Conservation (phyloP, 1,140 invertebrate genomes). For the Caenorhabditis tropicalis region DNA sequence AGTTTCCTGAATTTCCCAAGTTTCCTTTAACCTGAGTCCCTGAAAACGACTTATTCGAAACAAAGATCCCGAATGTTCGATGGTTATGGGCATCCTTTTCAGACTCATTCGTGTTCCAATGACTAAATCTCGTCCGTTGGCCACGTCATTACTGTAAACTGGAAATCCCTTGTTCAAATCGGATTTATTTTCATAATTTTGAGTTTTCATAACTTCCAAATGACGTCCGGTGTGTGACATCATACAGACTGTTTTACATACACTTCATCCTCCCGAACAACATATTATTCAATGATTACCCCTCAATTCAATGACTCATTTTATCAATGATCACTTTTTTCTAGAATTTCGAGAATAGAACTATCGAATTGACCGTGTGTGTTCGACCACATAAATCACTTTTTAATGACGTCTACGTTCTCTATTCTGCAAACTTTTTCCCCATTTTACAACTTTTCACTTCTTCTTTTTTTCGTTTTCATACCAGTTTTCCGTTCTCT, state of each 20-base stretch:
- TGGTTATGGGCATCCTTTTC: no score
- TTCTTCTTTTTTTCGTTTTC: no score
- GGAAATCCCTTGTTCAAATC: no score
- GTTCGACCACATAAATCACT: slow-evolving; percentile 11
- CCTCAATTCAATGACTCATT: background rate
- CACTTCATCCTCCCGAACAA: background rate
- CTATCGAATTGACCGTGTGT: background rate
- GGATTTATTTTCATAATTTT: no score
- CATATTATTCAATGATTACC: background rate
- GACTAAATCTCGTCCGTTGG: no score
- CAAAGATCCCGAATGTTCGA: no score
- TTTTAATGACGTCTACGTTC: background rate
- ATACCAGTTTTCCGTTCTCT: background rate
- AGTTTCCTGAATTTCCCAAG: no score
- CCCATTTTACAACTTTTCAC: background rate
- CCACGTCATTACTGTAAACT: no score
- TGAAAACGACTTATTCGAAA: no score
- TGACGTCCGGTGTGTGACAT: background rate
- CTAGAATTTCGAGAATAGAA: background rate
- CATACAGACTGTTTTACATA: background rate
- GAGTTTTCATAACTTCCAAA: no score
- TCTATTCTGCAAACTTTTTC: background rate
- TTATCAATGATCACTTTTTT: background rate
- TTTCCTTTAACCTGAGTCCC: no score
- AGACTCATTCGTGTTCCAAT: no score